Evolutionary conservation across 2,113 vertebrate genomes (phyloP), one percentile per base, ranked within the genome.

Genomic region (Myiagra hebetior): DNA sequence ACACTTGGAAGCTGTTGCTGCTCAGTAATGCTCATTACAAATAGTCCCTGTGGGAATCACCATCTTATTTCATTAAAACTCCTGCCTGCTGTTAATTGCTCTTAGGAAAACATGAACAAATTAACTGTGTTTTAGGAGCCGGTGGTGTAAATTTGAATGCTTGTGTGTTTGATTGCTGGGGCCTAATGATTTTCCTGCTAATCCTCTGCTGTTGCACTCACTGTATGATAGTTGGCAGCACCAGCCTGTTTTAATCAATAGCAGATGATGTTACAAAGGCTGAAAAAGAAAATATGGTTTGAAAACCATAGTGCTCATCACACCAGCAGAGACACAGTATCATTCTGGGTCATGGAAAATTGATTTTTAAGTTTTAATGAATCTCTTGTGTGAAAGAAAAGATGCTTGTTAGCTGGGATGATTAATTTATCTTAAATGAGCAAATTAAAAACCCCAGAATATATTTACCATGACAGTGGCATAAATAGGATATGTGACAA

Each of bases 41-140:
- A 97, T 88, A 94, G 91, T 96, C 95, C 97, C 98, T 78, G 35
- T 95, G 97, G 98, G 96, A 98, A 97, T 96, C 93, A 91, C 92
- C 93, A 93, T 82, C 91, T 97, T 87, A 96, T 97, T 98, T 97
- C 96, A 97, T 97, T 97, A 97, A 96, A 98, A 97, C 80, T 97
- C 79, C 65, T 95, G 93, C 85, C 84, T 97, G 96, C 94, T 96
- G 94, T 95, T 98, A 98, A 98, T 98, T 97, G 97, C 96, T 97
- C 57, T 69, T 93, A 94, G 89, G 72, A 97, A 97, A 97, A 95
- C 92, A 96, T 6, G 82, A 91, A 89, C 89, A 95, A 95, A 98
- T 98, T 97, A 97, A 97, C 96, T 92, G 73, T 86, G 87, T 83
- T 98, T 95, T 96, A 80, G 89, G 75, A 97, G 70, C 85, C 85